Percentiles rank a stretch among this genome's conserved stretches.
Conservation (phyloP, 2,888 invertebrate species). For the Stomorhina lunata region DNA sequence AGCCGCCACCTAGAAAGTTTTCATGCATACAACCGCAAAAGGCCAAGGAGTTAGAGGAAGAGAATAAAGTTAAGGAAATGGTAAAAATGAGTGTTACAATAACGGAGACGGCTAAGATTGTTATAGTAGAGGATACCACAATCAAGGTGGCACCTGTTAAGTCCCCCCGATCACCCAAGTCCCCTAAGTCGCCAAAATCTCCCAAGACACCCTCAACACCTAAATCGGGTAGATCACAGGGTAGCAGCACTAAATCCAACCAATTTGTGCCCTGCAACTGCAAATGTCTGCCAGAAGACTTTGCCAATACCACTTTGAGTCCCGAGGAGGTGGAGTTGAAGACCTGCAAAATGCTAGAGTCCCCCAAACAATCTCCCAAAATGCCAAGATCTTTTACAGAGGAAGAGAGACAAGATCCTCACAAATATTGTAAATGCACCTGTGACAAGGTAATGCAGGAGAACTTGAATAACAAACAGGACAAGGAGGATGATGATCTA, state of each 20-base stretch:
- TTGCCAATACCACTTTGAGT: conserved; percentile 75
- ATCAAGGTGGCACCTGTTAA: not conserved
- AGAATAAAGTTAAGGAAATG: conserved; percentile 66
- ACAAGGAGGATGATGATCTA: conserved; percentile 82
- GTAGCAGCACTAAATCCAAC: conserved; percentile 48
- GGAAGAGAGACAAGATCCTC: conserved; percentile 60
- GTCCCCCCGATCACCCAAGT: not conserved
- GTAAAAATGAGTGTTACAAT: conserved; percentile 72
- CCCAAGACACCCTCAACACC: conserved; percentile 61
- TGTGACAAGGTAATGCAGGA: conserved; percentile 64
- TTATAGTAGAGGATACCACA: conserved; percentile 58
- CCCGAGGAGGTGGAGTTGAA: conserved; percentile 78
- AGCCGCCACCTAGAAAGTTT: conserved; percentile 70
- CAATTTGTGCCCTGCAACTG: conserved; percentile 75
- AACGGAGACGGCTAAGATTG: conserved; percentile 73
- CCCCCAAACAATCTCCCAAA: conserved; percentile 72
- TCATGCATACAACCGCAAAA: conserved; percentile 68
- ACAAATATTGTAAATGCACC: conserved; percentile 72
- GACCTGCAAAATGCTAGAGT: conserved; percentile 78
- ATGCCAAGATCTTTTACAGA: conserved; percentile 51
- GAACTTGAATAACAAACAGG: conserved; percentile 56
- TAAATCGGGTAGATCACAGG: conserved; percentile 24
- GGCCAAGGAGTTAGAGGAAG: conserved; percentile 50
- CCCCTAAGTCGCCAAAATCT: conserved; percentile 66
- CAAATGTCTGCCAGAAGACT: conserved; percentile 78